Evolutionary conservation across 1,140 invertebrate genomes (phyloP), one percentile per base, ranked within the genome.

Genomic region (Hetaerina americana): DNA sequence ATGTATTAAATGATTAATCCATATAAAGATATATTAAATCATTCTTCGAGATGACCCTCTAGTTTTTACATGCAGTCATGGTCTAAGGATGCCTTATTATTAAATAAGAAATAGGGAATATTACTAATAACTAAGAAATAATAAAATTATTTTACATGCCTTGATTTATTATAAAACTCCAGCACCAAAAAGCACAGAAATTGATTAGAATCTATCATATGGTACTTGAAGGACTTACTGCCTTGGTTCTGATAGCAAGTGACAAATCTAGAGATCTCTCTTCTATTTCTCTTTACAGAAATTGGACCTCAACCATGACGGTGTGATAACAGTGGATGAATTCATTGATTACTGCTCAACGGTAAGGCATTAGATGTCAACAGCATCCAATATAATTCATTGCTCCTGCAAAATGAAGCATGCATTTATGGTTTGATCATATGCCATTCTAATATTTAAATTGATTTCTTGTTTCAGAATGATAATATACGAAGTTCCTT

Each of bases 281-380:
- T 8, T 40, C 22, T 57, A 18, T n/a, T 57, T 68, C 18, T 1
- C 1, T 6, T 68, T 68, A 8, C 67, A 84, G 80, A 83, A 83
- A 79, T 80, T 85, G 77, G 84, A 85, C 74, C 73, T 81, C 26
- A 84, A 85, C 74, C 77, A 80, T 74, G 84, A 85, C 74, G 84
- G 84, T 10, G 82, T 84, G 6, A 83, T 85, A 74, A 82, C 84
- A 67, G 78, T 83, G 67, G 83, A 85, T 71, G 84, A 85, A 75
- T 85, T 85, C 75, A 82, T 85, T 76, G 82, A 85, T 71, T 81
- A 81, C 18, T 85, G 84, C 77, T 75, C 81, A 76, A 81, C 79
- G 77, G 84, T 85, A 78, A 5, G 66, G n/a, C 2, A 3, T 5
- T 40, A 18, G 2, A 10, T 12, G 10, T 57, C 10, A 18, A 18